Evolutionary conservation across 23 tunicate species (phyloP).

Genomic region (Trididemnum miniatum): DNA sequence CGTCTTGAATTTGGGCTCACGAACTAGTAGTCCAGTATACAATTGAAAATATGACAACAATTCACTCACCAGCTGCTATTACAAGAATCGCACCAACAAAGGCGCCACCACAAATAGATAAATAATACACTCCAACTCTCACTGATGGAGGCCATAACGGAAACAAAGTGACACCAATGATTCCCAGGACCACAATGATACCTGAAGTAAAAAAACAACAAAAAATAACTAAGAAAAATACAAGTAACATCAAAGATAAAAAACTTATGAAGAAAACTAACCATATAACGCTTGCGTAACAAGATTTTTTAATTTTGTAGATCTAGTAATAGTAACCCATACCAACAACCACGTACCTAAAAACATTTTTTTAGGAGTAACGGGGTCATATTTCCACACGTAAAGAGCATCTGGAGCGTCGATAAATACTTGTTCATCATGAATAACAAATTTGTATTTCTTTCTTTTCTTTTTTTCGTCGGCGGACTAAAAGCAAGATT

Average conservation of each 20-base stretch:
- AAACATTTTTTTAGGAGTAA: conserved; percentile 41
- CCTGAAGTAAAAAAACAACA: conserved; percentile 30
- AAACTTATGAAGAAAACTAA: no score
- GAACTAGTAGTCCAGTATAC: no score
- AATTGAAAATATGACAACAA: no score
- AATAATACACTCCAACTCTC: conserved; percentile 68
- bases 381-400: conserved; percentile 81
- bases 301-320: no score
- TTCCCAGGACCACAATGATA: conserved; percentile 44
- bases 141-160: conserved; percentile 87
- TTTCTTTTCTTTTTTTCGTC: conserved; percentile 63
- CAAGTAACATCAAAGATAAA: background rate
- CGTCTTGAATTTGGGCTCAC: no score
- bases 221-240: background rate
- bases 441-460: conserved; percentile 62
- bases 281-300: no score
- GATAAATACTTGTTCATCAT: conserved; percentile 70
- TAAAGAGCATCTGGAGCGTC: conserved; percentile 73
- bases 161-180: conserved; percentile 77
- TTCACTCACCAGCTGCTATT: conserved; percentile 73
- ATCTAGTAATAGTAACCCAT: no score
- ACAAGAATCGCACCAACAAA: conserved; percentile 70
- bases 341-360: conserved; percentile 50
- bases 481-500: no score
- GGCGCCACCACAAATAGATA: conserved; percentile 65